A percentile compares a stretch with the other conserved stretches of the same genome.
Evolutionary conservation across 2,797 vertebrate species (phyloP).

Genomic region (Alectoris magna): DNA sequence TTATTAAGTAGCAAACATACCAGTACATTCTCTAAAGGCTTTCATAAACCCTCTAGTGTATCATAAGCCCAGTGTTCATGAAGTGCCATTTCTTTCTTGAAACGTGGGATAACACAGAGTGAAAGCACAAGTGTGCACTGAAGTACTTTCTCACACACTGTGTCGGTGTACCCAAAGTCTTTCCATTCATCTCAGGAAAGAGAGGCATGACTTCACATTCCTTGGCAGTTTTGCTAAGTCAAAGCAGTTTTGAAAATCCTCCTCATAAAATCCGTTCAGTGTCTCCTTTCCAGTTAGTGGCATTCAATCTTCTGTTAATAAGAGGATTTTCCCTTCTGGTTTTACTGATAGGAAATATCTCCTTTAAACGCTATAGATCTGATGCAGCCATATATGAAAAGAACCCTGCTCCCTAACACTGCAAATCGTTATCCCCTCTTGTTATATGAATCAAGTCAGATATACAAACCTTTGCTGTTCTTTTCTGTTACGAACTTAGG

Average conservation of each 20-base stretch:
- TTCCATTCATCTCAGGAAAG: neutral
- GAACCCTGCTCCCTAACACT: neutral
- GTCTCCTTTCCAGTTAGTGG: neutral
- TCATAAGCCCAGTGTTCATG: neutral
- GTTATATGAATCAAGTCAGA: neutral
- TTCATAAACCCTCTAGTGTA: neutral
- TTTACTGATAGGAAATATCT: neutral
- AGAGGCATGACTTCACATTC: neutral
- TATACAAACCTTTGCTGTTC: neutral
- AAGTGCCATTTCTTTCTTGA: neutral
- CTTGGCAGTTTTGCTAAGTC: neutral
- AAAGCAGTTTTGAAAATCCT: neutral
- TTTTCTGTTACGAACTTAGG: neutral
- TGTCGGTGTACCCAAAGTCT: neutral
- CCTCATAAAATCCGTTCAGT: neutral
- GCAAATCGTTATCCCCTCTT: neutral
- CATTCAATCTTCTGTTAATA: neutral
- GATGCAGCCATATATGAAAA: neutral
- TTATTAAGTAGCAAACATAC: slow-evolving; percentile 49
- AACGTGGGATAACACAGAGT: neutral
- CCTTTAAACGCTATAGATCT: neutral
- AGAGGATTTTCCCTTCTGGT: neutral
- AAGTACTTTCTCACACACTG: neutral
- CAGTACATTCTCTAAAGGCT: neutral
- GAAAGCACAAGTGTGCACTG: neutral